These are phyloP conservation scores for Piprites chloris DNA, from an alignment of 2,113 vertebrate species.

Conservation along the genomic window DNA sequence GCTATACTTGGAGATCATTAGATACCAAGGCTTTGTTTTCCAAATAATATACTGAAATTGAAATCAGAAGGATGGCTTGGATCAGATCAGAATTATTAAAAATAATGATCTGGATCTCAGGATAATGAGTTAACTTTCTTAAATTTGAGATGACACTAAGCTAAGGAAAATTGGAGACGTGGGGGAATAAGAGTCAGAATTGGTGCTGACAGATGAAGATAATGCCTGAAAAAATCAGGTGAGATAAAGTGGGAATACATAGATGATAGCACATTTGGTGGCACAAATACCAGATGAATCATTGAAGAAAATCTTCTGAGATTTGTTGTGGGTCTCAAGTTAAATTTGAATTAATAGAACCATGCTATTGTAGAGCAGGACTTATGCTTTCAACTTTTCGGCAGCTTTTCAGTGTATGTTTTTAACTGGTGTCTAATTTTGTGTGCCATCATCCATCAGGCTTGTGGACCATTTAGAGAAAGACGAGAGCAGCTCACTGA, in stretches of 20 bases:
- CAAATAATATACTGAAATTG: not conserved
- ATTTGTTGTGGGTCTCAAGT: not conserved
- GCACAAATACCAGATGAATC: not conserved
- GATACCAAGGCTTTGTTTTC: not conserved
- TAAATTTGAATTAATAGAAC: not conserved
- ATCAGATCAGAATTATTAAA: not conserved
- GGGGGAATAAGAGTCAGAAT: not conserved
- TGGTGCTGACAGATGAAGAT: not conserved
- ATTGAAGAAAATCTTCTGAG: not conserved
- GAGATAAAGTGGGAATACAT: not conserved
- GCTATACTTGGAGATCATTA: not conserved
- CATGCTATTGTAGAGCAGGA: not conserved
- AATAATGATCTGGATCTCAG: not conserved
- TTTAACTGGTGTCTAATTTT: not conserved
- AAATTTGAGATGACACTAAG: not conserved
- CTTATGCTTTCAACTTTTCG: not conserved
- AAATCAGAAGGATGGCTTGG: not conserved
- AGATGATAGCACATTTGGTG: not conserved
- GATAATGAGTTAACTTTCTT: not conserved
- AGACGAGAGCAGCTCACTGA: not conserved
- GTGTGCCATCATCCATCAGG: not conserved
- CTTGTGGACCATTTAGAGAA: not conserved
- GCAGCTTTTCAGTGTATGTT: not conserved
- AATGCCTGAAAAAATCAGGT: not conserved
- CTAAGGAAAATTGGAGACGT: not conserved